Conservation (phyloP, 2,888 invertebrate species). For the Electrophaes corylata region DNA sequence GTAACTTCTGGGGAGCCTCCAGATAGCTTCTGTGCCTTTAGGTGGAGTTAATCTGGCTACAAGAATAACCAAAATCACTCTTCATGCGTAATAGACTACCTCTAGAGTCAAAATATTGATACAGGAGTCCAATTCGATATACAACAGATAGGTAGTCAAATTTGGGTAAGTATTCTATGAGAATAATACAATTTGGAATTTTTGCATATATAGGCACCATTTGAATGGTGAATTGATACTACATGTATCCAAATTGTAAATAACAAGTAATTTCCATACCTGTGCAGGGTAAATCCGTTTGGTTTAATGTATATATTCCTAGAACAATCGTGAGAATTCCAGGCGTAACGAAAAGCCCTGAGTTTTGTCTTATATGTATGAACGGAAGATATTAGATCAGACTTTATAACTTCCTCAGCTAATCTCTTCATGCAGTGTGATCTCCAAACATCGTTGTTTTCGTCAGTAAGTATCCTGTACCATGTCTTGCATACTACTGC, state of each 20-base stretch:
- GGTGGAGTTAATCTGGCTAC: too few species aligned
- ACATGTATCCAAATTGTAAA: neutral
- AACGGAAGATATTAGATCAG: slow-evolving; percentile 94
- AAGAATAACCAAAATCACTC: too few species aligned
- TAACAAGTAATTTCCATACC: slow-evolving; percentile 65
- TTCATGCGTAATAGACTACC: too few species aligned
- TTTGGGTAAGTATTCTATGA: too few species aligned
- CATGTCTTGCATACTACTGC: slow-evolving; percentile 96
- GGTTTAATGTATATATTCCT: slow-evolving; percentile 98
- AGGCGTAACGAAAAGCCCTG: slow-evolving; percentile 96
- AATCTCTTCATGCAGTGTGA: slow-evolving; percentile 93
- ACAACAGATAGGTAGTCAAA: too few species aligned
- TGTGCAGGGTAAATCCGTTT: slow-evolving; percentile 98
- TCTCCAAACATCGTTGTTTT: slow-evolving; percentile 98
- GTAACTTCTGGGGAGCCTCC: too few species aligned
- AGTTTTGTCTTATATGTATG: slow-evolving; percentile 97
- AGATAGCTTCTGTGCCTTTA: too few species aligned
- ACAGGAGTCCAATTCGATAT: too few species aligned
- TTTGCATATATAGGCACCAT: too few species aligned
- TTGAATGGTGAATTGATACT: too few species aligned
- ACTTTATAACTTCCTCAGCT: slow-evolving; percentile 93
- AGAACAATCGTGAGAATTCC: slow-evolving; percentile 99
- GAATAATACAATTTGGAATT: too few species aligned
- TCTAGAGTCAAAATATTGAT: too few species aligned
- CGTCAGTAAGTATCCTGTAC: slow-evolving; percentile 95